These are phyloP conservation scores for Diachrysia chrysitis DNA, from an alignment of 2,888 invertebrate genomes.

Conservation along the genomic window DNA sequence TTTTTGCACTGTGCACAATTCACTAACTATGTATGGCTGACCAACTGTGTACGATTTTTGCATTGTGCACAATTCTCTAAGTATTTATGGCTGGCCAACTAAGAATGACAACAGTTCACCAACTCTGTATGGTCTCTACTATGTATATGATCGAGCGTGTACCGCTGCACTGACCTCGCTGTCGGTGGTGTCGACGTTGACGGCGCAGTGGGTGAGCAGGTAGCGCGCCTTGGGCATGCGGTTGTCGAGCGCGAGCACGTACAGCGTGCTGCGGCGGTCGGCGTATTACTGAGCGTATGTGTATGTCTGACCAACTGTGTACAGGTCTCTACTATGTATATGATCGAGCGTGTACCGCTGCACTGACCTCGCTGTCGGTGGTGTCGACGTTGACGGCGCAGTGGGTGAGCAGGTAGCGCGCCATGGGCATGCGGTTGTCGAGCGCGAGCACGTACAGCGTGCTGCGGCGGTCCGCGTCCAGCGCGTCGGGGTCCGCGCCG, in stretches of 20 bases:
- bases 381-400: constrained; percentile 95
- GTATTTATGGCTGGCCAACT: background rate
- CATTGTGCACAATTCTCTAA: background rate
- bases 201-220: constrained; percentile 92
- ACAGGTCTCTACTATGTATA: constrained; percentile 81
- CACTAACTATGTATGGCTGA: background rate
- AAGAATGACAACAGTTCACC: background rate
- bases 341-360: background rate
- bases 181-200: constrained; percentile 96
- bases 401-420: constrained; percentile 93
- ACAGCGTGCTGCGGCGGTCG: constrained; percentile 97
- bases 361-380: constrained; percentile 94
- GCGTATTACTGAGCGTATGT: constrained; percentile 95
- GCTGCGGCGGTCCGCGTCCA: constrained; percentile 97
- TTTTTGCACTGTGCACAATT: background rate
- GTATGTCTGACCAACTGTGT: constrained; percentile 93
- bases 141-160: too few relatives aligned
- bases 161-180: constrained; percentile 90
- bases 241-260: constrained; percentile 97
- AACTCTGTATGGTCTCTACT: too few relatives aligned
- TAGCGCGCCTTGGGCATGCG: constrained; percentile 95
- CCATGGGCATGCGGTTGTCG: constrained; percentile 95
- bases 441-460: constrained; percentile 97
- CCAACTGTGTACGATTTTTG: background rate
- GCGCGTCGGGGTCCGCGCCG: constrained; percentile 95